Percentiles rank a stretch among this genome's conserved stretches.
phyloP scores from a whole-genome alignment of 2,797 vertebrate species.

The Thaleichthys pacificus region DNA sequence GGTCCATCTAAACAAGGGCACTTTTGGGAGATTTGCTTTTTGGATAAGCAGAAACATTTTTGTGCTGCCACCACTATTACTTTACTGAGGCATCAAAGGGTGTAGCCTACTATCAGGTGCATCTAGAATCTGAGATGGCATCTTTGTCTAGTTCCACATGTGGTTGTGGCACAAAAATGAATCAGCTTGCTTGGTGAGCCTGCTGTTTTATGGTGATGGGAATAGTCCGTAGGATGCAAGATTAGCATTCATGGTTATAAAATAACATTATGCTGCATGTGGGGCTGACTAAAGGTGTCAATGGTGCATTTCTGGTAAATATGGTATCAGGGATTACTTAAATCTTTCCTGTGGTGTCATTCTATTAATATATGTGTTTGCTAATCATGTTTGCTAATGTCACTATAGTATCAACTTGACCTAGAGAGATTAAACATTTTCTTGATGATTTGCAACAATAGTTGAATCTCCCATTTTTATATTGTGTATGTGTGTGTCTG shows the following conservation, averaged over 20 bases:
- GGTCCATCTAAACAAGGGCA: constrained; percentile 12
- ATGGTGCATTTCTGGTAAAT: constrained; percentile 10
- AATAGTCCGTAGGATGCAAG: background rate
- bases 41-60: constrained; percentile 43
- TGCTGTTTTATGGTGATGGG: background rate
- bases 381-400: background rate
- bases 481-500: constrained; percentile 7
- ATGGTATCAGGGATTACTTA: background rate
- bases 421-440: background rate
- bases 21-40: constrained; percentile 21
- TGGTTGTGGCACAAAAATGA: constrained; percentile 52
- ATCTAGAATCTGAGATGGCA: background rate
- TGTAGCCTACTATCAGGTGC: background rate
- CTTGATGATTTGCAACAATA: background rate
- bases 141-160: background rate
- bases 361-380: background rate
- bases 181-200: constrained; percentile 52
- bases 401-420: background rate
- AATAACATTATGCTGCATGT: background rate
- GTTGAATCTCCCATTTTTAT: background rate
- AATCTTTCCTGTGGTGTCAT: background rate
- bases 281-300: background rate
- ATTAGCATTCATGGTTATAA: background rate
- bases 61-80: constrained; percentile 34
- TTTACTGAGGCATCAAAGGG: constrained; percentile 8